Conservation (phyloP, 2,888 invertebrate species). For the Gerosis bhagava region DNA sequence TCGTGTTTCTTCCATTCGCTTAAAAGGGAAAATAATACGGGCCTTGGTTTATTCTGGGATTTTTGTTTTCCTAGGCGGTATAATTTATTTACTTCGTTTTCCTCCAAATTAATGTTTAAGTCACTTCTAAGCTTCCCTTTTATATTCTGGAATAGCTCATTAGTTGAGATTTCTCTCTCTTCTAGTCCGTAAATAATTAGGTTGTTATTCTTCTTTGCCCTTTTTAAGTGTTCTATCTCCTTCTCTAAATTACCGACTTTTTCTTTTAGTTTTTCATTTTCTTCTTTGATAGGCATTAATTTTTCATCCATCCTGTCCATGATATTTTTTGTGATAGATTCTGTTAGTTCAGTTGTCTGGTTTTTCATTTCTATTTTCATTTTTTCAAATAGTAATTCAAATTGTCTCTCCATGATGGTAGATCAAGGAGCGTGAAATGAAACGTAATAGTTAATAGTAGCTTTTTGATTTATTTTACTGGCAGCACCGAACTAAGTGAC, state of each 20-base stretch:
- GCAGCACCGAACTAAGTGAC: neutral
- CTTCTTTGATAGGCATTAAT: neutral
- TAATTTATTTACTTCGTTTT: neutral
- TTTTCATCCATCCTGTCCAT: neutral
- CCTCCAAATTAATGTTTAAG: neutral
- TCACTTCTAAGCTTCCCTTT: neutral
- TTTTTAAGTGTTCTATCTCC: neutral
- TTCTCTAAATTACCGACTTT: neutral
- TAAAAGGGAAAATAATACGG: too few species aligned
- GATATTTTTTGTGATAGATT: neutral
- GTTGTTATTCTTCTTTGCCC: neutral
- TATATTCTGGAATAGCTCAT: neutral
- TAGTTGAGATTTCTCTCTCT: neutral
- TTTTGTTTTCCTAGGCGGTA: neutral
- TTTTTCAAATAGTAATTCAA: conserved; percentile 1
- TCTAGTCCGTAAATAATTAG: neutral
- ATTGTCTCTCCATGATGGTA: neutral
- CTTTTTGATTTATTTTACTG: neutral
- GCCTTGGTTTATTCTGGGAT: neutral
- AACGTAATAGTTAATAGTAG: neutral
- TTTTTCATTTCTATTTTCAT: neutral
- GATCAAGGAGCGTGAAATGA: neutral
- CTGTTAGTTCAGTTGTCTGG: neutral
- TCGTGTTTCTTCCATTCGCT: too few species aligned
- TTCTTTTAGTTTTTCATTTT: neutral